These are phyloP conservation scores for Trichosurus vulpecula DNA, from an alignment of 2,797 vertebrate genomes.

Conservation along the genomic window DNA sequence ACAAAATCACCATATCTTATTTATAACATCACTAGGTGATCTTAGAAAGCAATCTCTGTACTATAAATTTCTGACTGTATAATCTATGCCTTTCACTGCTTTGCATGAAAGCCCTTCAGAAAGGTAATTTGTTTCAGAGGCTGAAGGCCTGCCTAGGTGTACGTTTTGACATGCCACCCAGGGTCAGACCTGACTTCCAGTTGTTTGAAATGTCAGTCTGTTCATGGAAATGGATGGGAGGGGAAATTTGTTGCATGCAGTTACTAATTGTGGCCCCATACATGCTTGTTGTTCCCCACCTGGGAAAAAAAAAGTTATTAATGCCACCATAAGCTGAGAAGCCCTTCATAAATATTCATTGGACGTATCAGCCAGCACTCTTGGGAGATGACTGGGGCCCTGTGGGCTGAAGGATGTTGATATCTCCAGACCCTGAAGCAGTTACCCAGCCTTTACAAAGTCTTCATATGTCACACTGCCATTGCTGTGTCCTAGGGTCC, in stretches of 20 bases:
- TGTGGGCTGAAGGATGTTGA: slow-evolving; percentile 8
- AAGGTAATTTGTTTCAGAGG: background rate
- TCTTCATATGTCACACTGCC: slow-evolving; percentile 9
- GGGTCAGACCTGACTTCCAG: background rate
- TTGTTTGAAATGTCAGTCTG: background rate
- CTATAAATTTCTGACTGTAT: background rate
- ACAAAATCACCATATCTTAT: background rate
- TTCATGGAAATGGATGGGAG: slow-evolving; percentile 3
- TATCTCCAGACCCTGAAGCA: slow-evolving; percentile 16
- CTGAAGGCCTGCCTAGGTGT: background rate
- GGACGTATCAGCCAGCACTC: background rate
- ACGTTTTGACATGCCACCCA: background rate
- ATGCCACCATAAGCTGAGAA: background rate
- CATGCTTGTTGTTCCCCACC: background rate
- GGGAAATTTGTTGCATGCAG: background rate
- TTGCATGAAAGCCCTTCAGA: background rate
- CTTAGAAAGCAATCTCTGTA: background rate
- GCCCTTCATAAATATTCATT: background rate
- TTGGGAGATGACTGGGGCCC: slow-evolving; percentile 3
- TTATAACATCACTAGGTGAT: background rate
- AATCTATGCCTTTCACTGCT: background rate
- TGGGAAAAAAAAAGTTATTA: slow-evolving; percentile 6
- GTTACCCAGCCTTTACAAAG: background rate
- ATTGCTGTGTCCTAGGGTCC: background rate
- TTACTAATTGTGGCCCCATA: background rate